Conservation (phyloP, 2,888 invertebrate species). For the Synanthedon andrenaeformis region DNA sequence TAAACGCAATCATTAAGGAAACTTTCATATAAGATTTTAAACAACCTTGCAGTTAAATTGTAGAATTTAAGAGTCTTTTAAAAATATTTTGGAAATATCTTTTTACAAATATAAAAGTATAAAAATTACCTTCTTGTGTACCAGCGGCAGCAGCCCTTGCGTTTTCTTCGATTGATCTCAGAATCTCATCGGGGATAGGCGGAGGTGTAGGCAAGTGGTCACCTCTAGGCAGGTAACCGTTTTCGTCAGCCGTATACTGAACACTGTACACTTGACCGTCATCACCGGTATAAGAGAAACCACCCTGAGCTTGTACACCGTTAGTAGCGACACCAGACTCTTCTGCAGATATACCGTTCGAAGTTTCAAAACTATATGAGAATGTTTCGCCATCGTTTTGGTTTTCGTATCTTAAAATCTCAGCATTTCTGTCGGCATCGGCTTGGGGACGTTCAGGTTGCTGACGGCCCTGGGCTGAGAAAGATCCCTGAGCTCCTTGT, state of each 20-base stretch:
- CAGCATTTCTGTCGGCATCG: slow-evolving; percentile 42
- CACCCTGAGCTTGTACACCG: slow-evolving; percentile 57
- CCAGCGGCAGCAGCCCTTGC: slow-evolving; percentile 57
- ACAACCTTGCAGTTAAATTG: too few relatives aligned
- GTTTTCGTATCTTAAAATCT: slow-evolving; percentile 47
- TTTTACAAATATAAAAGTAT: not conserved
- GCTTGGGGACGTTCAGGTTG: slow-evolving; percentile 49
- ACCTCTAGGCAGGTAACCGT: slow-evolving; percentile 53
- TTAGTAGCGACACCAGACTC: slow-evolving; percentile 55
- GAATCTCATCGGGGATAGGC: slow-evolving; percentile 57
- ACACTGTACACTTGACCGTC: slow-evolving; percentile 51
- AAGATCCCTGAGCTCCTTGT: slow-evolving; percentile 11
- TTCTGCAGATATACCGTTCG: slow-evolving; percentile 59
- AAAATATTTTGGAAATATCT: not conserved
- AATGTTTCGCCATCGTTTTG: slow-evolving; percentile 53
- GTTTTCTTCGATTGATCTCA: slow-evolving; percentile 53
- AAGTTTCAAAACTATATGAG: slow-evolving; percentile 54
- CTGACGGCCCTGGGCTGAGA: slow-evolving; percentile 11
- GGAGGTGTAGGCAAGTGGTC: slow-evolving; percentile 57
- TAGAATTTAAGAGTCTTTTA: too few relatives aligned
- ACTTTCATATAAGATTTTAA: too few relatives aligned
- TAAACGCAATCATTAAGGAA: too few relatives aligned
- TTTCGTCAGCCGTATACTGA: slow-evolving; percentile 59
- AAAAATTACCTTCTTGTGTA: slow-evolving; percentile 48
- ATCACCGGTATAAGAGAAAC: slow-evolving; percentile 52